These are phyloP conservation scores for Cremastobaeus sp. DNA, from an alignment of 2,888 invertebrate genomes.

Conservation along the genomic window DNA sequence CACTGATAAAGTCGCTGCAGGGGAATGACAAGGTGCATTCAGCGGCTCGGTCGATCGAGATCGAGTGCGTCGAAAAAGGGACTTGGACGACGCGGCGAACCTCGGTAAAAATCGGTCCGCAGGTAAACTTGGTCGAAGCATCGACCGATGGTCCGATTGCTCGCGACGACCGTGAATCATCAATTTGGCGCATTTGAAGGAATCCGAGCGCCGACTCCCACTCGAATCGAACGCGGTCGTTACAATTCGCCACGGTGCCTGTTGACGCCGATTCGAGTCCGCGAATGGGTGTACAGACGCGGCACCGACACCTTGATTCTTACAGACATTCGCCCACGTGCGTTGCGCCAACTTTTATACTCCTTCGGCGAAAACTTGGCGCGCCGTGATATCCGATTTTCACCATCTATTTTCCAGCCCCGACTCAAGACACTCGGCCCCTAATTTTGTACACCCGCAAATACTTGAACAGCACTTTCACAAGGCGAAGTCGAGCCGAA, in stretches of 20 bases:
- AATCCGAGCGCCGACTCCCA: slow-evolving; percentile 20
- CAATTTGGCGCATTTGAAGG: slow-evolving; percentile 25
- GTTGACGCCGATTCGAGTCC: slow-evolving; percentile 16
- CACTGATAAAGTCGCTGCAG: too few species aligned
- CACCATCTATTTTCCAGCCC: neutral
- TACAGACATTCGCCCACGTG: slow-evolving; percentile 43
- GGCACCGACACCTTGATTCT: slow-evolving; percentile 45
- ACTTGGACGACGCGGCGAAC: neutral
- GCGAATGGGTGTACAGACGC: slow-evolving; percentile 36
- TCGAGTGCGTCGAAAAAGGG: too few species aligned
- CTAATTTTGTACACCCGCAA: too few species aligned
- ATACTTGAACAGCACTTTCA: too few species aligned
- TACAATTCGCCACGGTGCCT: slow-evolving; percentile 27
- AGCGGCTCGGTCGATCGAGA: too few species aligned
- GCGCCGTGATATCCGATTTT: neutral
- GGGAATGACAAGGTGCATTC: too few species aligned
- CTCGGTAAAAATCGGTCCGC: neutral
- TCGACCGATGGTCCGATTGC: neutral
- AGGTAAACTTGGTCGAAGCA: neutral
- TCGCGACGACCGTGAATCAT: slow-evolving; percentile 8
- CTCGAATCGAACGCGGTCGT: slow-evolving; percentile 3
- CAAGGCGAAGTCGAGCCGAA: too few species aligned
- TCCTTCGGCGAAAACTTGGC: slow-evolving; percentile 16
- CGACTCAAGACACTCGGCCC: neutral
- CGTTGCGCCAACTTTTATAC: slow-evolving; percentile 13